phyloP scores from a whole-genome alignment of 2,888 invertebrate species.

The Nasonovia ribisnigri region DNA sequence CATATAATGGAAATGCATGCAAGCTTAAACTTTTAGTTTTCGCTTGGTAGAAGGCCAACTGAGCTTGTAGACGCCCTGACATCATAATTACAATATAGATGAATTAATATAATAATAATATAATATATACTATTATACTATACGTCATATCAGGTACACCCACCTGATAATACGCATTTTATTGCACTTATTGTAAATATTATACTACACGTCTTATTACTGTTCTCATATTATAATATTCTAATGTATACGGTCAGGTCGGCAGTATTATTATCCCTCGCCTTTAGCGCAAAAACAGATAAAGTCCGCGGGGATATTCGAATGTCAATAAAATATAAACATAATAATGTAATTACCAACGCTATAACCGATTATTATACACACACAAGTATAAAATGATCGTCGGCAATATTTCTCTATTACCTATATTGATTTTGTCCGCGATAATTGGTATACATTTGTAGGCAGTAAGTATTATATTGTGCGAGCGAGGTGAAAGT shows the following conservation, averaged over 20 bases:
- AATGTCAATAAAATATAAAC: background rate
- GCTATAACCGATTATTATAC: background rate
- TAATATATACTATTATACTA: background rate
- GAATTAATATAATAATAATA: background rate
- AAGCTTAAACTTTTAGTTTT: background rate
- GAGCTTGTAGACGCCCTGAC: fast-evolving
- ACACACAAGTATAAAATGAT: background rate
- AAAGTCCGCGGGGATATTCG: background rate
- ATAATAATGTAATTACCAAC: background rate
- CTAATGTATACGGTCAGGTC: background rate
- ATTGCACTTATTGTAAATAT: background rate
- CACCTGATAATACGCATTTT: background rate
- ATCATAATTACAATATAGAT: background rate
- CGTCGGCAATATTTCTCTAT: background rate
- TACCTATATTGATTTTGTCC: slow-evolving; percentile 9
- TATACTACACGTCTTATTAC: background rate
- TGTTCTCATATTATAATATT: background rate
- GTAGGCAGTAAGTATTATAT: background rate
- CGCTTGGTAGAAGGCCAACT: background rate
- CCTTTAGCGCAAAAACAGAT: background rate
- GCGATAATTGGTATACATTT: slow-evolving; percentile 12
- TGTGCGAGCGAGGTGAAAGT: slow-evolving; percentile 35
- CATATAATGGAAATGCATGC: background rate
- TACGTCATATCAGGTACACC: too few species aligned
- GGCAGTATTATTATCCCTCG: background rate